Percentiles rank a stretch among this genome's conserved stretches.
Conservation (phyloP, 2,113 vertebrate genomes). For the Perca flavescens region DNA sequence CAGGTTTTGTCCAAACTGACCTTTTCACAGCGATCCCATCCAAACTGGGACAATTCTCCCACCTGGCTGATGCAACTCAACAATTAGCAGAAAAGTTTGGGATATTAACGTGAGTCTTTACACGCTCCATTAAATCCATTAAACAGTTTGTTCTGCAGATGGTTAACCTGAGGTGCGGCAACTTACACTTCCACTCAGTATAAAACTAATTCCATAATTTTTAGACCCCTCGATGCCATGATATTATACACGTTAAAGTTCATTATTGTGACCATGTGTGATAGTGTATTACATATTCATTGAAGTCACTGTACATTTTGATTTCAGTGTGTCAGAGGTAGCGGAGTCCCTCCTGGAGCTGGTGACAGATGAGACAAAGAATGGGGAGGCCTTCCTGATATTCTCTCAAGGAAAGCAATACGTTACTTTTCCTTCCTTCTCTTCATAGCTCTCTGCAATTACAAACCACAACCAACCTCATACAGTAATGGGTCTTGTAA, state of each 20-base stretch:
- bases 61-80: background rate
- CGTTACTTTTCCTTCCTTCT: conserved; percentile 23
- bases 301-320: background rate
- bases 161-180: background rate
- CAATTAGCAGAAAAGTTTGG: background rate
- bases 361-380: conserved; percentile 74
- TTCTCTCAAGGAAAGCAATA: background rate
- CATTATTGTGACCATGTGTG: background rate
- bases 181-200: background rate
- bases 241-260: background rate
- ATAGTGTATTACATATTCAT: background rate
- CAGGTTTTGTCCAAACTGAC: conserved; percentile 73
- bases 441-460: background rate
- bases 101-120: conserved; percentile 66
- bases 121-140: background rate
- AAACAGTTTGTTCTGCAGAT: background rate
- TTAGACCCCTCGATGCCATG: background rate
- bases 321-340: conserved; percentile 66
- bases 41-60: conserved; percentile 48
- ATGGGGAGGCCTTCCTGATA: conserved; percentile 68
- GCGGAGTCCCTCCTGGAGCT: conserved; percentile 69
- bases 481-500: background rate
- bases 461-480: background rate
- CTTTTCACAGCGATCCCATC: conserved; percentile 28
- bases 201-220: background rate